These are phyloP conservation scores for Lepeophtheirus salmonis DNA, from an alignment of 1,140 invertebrate species.

Conservation along the genomic window DNA sequence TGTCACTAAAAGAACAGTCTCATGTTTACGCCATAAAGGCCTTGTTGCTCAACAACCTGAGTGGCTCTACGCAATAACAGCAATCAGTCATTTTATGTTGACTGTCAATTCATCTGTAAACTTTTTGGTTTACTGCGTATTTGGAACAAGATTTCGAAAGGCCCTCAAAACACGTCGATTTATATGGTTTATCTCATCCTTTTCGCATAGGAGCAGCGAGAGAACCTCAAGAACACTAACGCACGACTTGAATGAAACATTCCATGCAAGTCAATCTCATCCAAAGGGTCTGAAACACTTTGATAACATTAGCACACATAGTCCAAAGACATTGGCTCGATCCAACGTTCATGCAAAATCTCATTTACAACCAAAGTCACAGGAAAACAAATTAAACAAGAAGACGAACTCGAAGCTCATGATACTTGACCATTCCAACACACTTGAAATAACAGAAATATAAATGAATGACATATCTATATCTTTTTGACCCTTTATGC, in stretches of 20 bases:
- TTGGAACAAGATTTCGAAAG: conserved; percentile 1
- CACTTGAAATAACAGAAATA: not conserved
- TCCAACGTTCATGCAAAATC: not conserved
- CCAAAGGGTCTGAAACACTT: too few species aligned
- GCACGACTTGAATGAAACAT: not conserved
- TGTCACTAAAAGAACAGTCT: not conserved
- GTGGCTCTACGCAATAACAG: conserved; percentile 6
- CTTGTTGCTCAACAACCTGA: not conserved
- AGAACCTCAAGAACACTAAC: not conserved
- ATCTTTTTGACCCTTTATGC: too few species aligned
- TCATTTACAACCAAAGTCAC: not conserved
- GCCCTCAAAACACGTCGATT: conserved; percentile 3
- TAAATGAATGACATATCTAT: too few species aligned
- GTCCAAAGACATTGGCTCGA: not conserved
- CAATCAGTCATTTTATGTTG: conserved; percentile 11
- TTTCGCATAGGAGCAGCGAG: not conserved
- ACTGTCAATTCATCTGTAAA: conserved; percentile 7
- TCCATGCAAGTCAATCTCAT: too few species aligned
- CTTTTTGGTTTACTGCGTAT: conserved; percentile 9
- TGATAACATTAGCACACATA: too few species aligned
- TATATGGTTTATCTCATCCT: not conserved
- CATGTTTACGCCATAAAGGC: not conserved
- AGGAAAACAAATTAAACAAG: not conserved
- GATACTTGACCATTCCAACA: not conserved
- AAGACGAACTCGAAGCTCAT: not conserved